Evolutionary conservation across 1,140 invertebrate genomes (phyloP).

Genomic region (Formica selysi): DNA sequence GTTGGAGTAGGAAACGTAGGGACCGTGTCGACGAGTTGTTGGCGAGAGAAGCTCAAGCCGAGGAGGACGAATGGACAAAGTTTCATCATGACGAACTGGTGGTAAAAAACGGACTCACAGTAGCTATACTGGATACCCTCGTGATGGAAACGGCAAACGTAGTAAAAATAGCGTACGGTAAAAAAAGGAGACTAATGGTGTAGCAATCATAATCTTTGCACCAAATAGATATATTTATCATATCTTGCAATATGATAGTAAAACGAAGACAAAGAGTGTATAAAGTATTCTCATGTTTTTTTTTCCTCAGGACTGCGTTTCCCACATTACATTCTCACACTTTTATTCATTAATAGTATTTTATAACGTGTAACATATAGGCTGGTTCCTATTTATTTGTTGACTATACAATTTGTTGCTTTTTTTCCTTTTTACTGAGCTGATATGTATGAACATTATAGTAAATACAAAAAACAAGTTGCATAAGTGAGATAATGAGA

Average conservation of each 20-base stretch:
- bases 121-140: constrained; percentile 89
- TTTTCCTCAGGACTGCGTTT: constrained; percentile 50
- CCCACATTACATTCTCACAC: constrained; percentile 11
- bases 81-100: constrained; percentile 90
- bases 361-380: constrained; percentile 82
- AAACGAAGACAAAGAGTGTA: not conserved
- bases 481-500: not conserved
- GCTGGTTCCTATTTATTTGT: constrained; percentile 79
- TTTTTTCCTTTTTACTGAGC: constrained; percentile 41
- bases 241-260: constrained; percentile 16
- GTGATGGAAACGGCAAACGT: constrained; percentile 88
- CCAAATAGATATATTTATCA: not conserved
- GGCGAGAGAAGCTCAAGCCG: constrained; percentile 89
- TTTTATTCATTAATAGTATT: constrained; percentile 41
- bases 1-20: constrained; percentile 90
- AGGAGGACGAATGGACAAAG: constrained; percentile 91
- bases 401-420: constrained; percentile 63
- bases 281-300: constrained; percentile 24
- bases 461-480: not conserved
- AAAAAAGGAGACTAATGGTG: constrained; percentile 80
- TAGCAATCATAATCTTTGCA: constrained; percentile 29
- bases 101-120: constrained; percentile 90
- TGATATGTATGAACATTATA: constrained; percentile 20
- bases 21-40: constrained; percentile 91
- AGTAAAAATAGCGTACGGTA: constrained; percentile 82